Evolutionary conservation across 2,888 invertebrate genomes (phyloP), one percentile per base, ranked within the genome.

Genomic region (Melanargia galathea): DNA sequence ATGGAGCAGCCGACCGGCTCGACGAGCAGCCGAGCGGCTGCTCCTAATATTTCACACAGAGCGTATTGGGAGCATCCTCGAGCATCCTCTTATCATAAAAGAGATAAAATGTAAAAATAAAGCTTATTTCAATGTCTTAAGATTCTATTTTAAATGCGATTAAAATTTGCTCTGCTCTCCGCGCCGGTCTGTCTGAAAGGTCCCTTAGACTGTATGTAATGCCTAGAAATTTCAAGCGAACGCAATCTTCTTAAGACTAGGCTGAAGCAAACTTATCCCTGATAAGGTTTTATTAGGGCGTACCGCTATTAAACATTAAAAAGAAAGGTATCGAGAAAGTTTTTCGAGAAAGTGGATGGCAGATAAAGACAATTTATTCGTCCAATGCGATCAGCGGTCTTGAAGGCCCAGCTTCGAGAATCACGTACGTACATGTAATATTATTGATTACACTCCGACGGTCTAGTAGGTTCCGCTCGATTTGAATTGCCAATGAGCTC

Each of bases 401-500:
- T 74, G 71, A 73, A 73, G 75, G 75, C 71, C 76, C 66, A 76
- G 78, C 81, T 86, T 83, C 81, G 84, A 85, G 82, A 86, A 84
- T 80, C 87, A 87, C 87, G 87, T 90, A 87, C 87, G 87, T 90
- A 87, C 88, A 83, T 86, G 86, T 90, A 88, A 88, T 90, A 88
- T 90, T 90, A 90, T 91, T 90, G 90, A 91, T 91, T 87, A 86
- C 84, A 74, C 85, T 80, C 82, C 82, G 82, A 78, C 79, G 80
- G 84, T 82, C 84, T 83, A 81, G 80, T 77, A 30, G 80, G 84
- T 82, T 84, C 82, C 81, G 80, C 78, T 75, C 80, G 73, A 89
- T 90, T 90, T 90, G 90, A 90, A 90, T 88, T 90, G 85, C 88
- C 86, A 90, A 90, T 90, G 88, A 90, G 88, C 86, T 87, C 86